A percentile compares a stretch with the other conserved stretches of the same genome.
These are phyloP conservation scores for Epiperipatus broadwayi DNA, from an alignment of 2,888 invertebrate genomes.

Conservation along the genomic window DNA sequence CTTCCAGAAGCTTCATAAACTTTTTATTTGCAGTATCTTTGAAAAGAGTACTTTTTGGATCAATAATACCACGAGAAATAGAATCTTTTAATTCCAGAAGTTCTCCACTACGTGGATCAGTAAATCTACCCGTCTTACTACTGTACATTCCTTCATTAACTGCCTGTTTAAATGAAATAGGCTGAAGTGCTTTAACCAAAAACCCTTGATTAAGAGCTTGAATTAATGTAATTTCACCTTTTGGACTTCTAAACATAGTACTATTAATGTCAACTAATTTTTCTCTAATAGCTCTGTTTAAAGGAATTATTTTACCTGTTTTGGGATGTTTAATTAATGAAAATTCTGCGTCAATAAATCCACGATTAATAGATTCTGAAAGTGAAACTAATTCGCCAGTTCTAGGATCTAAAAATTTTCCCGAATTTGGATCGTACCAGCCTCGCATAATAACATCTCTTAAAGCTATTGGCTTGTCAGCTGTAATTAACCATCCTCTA, in stretches of 20 bases:
- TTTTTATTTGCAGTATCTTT: constrained; percentile 54
- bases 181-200: constrained; percentile 57
- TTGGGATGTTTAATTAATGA: constrained; percentile 59
- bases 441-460: constrained; percentile 52
- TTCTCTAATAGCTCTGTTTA: constrained; percentile 56
- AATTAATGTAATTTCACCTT: constrained; percentile 51
- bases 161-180: constrained; percentile 65
- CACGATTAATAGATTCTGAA: constrained; percentile 45
- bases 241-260: too few species aligned
- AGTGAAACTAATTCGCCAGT: constrained; percentile 52
- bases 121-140: constrained; percentile 58
- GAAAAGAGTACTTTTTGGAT: constrained; percentile 65
- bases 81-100: constrained; percentile 61
- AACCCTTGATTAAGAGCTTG: constrained; percentile 67
- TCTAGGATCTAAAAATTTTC: constrained; percentile 54
- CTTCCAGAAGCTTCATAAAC: constrained; percentile 59
- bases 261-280: constrained; percentile 56
- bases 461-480: constrained; percentile 47
- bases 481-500: constrained; percentile 55
- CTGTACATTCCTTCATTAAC: constrained; percentile 80
- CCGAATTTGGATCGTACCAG: constrained; percentile 55
- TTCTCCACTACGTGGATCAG: constrained; percentile 56
- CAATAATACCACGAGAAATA: constrained; percentile 60
- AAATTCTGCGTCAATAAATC: constrained; percentile 51
- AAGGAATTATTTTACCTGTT: constrained; percentile 50